phyloP scores from a whole-genome alignment of 2,888 invertebrate genomes.

The Meta bourneti region DNA sequence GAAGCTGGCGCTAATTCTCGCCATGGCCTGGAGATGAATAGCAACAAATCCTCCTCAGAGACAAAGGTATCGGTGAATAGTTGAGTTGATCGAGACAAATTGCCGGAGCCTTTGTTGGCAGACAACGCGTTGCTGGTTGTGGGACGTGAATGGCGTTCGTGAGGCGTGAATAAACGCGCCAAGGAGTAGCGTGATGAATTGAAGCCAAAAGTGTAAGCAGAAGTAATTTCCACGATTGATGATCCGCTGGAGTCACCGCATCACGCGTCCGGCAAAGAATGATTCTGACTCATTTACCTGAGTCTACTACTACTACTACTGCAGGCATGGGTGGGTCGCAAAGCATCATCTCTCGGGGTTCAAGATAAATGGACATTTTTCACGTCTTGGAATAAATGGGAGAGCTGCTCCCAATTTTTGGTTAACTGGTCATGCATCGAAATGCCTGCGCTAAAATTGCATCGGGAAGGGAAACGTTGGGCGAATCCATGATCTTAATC shows the following conservation, averaged over 20 bases:
- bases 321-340: not conserved
- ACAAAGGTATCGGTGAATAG: conserved; percentile 52
- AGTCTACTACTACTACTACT: too few species aligned
- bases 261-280: conserved; percentile 53
- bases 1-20: not conserved
- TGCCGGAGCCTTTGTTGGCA: conserved; percentile 50
- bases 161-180: conserved; percentile 68
- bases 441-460: not conserved
- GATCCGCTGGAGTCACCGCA: conserved; percentile 13
- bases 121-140: conserved; percentile 12
- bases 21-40: conserved; percentile 25
- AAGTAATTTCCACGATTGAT: conserved; percentile 72
- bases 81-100: conserved; percentile 68
- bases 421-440: not conserved
- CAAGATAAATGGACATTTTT: not conserved
- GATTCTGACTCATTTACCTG: conserved; percentile 52
- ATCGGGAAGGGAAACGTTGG: too few species aligned
- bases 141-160: conserved; percentile 35
- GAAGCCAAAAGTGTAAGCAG: conserved; percentile 67
- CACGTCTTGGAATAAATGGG: not conserved
- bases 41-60: conserved; percentile 36
- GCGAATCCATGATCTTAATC: not conserved
- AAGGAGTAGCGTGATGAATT: conserved; percentile 69
- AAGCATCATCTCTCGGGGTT: not conserved
- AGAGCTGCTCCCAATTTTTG: not conserved